These are phyloP conservation scores for Lathamus discolor DNA, from an alignment of 2,113 vertebrate genomes.

Conservation along the genomic window DNA sequence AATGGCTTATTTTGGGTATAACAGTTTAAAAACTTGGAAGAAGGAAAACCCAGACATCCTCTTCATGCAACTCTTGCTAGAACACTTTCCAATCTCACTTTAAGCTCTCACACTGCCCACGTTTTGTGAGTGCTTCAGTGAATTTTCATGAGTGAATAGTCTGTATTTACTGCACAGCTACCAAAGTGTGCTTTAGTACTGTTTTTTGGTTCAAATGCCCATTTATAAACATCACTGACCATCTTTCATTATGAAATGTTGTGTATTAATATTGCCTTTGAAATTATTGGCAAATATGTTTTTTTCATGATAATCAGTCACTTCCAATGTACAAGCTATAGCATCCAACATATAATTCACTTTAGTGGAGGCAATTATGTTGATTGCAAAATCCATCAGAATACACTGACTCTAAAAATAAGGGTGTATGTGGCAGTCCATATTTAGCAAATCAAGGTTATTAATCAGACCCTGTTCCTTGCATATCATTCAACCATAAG, in stretches of 20 bases:
- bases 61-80: background rate
- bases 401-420: conserved; percentile 47
- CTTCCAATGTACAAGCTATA: background rate
- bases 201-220: background rate
- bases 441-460: conserved; percentile 49
- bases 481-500: background rate
- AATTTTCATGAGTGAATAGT: background rate
- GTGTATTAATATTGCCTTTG: background rate
- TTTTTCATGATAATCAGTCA: conserved; percentile 8
- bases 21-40: background rate
- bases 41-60: background rate
- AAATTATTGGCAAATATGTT: background rate
- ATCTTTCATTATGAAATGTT: background rate
- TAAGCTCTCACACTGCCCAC: background rate
- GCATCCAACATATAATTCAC: background rate
- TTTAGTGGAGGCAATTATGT: conserved; percentile 33
- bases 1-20: background rate
- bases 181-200: background rate
- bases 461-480: conserved; percentile 26
- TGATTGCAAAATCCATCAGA: conserved; percentile 55
- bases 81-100: background rate
- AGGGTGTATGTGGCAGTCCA: background rate
- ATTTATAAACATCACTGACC: background rate
- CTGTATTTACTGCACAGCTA: background rate
- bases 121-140: background rate